Percentiles rank a stretch among this genome's conserved stretches.
Evolutionary conservation across 2,113 vertebrate species (phyloP).

Genomic region (Phylloscopus trochiloides): DNA sequence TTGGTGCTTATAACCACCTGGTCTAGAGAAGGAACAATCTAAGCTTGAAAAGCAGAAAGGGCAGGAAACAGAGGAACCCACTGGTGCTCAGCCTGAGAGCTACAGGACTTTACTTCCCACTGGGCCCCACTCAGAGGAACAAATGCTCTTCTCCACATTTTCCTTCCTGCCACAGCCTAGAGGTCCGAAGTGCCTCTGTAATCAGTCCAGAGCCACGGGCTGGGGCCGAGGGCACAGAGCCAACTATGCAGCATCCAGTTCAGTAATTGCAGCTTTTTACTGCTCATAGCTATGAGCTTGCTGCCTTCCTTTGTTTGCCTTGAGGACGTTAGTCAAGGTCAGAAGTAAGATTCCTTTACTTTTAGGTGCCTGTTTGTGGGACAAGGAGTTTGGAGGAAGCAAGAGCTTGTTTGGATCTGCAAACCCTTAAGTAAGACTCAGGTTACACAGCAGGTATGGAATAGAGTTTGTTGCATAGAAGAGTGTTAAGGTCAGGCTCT

Average conservation of each 20-base stretch:
- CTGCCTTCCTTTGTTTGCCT: neutral
- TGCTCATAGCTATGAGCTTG: neutral
- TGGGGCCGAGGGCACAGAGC: neutral
- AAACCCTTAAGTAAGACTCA: neutral
- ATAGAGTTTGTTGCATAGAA: neutral
- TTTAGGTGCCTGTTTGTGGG: neutral
- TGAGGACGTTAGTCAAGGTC: slow-evolving; percentile 14
- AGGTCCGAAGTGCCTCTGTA: neutral
- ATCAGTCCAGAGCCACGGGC: neutral
- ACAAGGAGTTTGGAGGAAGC: neutral
- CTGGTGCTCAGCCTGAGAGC: neutral
- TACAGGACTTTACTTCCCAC: neutral
- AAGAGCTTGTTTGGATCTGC: neutral
- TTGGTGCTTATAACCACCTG: neutral
- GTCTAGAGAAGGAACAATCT: neutral
- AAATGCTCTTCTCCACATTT: neutral
- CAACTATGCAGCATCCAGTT: neutral
- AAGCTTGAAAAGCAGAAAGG: neutral
- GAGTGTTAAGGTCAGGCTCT: neutral
- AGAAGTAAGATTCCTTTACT: neutral
- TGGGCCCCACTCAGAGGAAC: neutral
- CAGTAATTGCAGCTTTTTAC: neutral
- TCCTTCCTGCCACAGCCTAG: neutral
- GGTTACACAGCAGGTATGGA: neutral
- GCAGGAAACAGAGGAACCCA: neutral